These are phyloP conservation scores for Proisotoma minuta DNA, from an alignment of 2,888 invertebrate genomes.

Conservation along the genomic window DNA sequence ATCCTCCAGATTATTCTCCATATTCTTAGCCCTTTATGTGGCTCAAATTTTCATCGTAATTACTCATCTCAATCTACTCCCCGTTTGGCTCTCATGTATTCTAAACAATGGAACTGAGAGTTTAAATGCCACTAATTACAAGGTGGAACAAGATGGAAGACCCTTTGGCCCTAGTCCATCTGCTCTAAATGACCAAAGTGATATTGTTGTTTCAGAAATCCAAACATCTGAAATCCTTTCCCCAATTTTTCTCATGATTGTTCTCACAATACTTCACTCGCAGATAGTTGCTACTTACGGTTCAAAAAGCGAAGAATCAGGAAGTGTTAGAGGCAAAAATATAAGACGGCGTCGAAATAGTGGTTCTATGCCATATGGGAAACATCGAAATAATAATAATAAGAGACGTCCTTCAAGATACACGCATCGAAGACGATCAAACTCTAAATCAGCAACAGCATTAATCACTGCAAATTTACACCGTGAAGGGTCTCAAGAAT, in stretches of 20 bases:
- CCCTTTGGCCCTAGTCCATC: slow-evolving; percentile 1
- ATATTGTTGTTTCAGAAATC: slow-evolving; percentile 30
- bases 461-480: background rate
- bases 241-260: slow-evolving; percentile 67
- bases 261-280: slow-evolving; percentile 71
- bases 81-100: slow-evolving; percentile 2
- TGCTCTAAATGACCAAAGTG: background rate
- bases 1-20: slow-evolving; percentile 65
- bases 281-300: slow-evolving; percentile 69
- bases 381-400: slow-evolving; percentile 16
- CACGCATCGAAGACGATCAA: slow-evolving; percentile 24
- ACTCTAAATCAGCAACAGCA: background rate
- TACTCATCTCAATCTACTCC: slow-evolving; percentile 9
- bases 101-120: slow-evolving; percentile 19
- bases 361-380: slow-evolving; percentile 7
- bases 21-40: slow-evolving; percentile 69
- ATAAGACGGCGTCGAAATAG: slow-evolving; percentile 18
- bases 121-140: background rate
- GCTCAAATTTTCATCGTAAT: slow-evolving; percentile 56
- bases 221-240: slow-evolving; percentile 60
- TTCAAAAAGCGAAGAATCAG: slow-evolving; percentile 39
- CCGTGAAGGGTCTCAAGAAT: slow-evolving; percentile 4
- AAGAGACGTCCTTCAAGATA: slow-evolving; percentile 29
- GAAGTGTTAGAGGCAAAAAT: background rate
- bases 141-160: too few relatives aligned